A percentile compares a stretch with the other conserved stretches of the same genome.
These are phyloP conservation scores for Monodelphis domestica DNA, from an alignment of 2,797 vertebrate species.

Conservation along the genomic window DNA sequence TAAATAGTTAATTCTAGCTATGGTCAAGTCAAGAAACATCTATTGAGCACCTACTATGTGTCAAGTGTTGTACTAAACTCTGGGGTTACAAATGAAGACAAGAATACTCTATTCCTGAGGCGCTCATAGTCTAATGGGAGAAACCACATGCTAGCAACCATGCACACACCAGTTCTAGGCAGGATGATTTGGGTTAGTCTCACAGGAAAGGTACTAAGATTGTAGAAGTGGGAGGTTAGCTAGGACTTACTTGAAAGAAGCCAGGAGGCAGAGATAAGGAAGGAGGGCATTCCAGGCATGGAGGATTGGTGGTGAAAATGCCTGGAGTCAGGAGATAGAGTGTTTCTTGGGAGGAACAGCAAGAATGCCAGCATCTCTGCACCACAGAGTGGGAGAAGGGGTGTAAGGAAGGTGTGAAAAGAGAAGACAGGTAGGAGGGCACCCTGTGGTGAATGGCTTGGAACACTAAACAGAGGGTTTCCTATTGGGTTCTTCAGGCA, in stretches of 20 bases:
- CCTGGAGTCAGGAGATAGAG: background rate
- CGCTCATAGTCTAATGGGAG: background rate
- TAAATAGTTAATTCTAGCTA: background rate
- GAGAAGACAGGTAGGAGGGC: background rate
- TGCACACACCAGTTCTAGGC: too few relatives aligned
- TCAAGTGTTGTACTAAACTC: background rate
- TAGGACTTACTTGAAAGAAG: background rate
- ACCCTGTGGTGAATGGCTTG: background rate
- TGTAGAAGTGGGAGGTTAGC: background rate
- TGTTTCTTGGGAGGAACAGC: background rate
- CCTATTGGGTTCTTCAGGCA: background rate
- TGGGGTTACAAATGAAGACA: background rate
- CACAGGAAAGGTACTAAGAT: too few relatives aligned
- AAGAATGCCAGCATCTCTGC: background rate
- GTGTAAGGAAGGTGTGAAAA: background rate
- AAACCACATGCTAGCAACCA: rapidly evolving
- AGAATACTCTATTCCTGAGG: background rate
- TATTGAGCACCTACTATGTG: background rate
- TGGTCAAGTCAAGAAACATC: background rate
- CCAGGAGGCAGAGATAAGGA: background rate
- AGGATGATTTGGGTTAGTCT: too few relatives aligned
- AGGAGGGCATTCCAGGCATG: background rate
- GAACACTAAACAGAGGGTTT: background rate
- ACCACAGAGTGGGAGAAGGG: rapidly evolving
- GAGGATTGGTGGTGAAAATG: too few relatives aligned